Evolutionary conservation across 1,140 invertebrate genomes (phyloP), one percentile per base, ranked within the genome.

Genomic region (Drosophila trapezifrons): DNA sequence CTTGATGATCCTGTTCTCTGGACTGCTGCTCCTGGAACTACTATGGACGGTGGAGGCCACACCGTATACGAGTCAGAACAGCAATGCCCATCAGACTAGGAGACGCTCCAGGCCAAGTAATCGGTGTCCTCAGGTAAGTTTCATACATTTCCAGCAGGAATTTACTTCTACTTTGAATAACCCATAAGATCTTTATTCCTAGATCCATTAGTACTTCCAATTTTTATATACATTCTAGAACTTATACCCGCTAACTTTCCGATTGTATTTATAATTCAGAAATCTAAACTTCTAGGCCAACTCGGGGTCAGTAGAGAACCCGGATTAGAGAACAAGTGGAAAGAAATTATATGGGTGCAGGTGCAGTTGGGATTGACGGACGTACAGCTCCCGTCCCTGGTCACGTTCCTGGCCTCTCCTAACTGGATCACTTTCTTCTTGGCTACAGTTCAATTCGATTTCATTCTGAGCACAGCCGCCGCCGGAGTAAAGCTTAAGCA

Each of bases 41-140:
- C 17, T 55, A 4, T 17, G 40, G 20, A 37, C 54, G 4, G 52
- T 40, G 27, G 43, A 52, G 27, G 56, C 17, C 22, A 37, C 52
- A 9, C 49, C 74, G 54, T 90, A 84, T 84, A 74, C 84, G 52
- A 78, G 66, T 25, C 81, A 78, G 45, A 91, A 91, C 32, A 91
- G 83, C 45, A 82, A 90, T 59, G 76, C 76, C 35, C 67, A 72
- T 5, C 69, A 54, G 32, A 64, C 59, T 27, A 84, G 67, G 22
- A 84, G 77, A n/a, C 90, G 86, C 51, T 90, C 90, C 7, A 86
- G 91, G 49, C 66, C 84, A 9, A 80, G 80, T 9, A 67, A 73
- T 46, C 65, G 67, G 9, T 91, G 90, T 71, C 90, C 90, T 9
- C 76, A 90, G 56, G 90, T 91, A 51, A 76, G 75, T 85, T 38